Evolutionary conservation across 2,888 invertebrate genomes (phyloP).

Genomic region (Neocrepidodera transversa): DNA sequence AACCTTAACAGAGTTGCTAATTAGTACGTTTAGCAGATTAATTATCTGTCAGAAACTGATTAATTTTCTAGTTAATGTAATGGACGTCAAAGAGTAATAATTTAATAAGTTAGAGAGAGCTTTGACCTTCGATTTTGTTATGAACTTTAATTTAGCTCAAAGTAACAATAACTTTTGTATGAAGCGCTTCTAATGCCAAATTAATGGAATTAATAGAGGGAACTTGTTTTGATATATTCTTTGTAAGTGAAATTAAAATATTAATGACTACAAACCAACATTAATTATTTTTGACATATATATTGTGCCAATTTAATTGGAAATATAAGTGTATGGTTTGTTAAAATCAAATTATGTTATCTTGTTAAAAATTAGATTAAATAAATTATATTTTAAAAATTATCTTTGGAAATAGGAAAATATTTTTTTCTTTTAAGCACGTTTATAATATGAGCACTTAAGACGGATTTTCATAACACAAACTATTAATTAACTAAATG

Average conservation of each 20-base stretch:
- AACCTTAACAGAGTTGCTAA: conserved; percentile 44
- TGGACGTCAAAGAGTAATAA: conserved; percentile 42
- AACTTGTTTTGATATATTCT: conserved; percentile 12
- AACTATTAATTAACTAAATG: too few species aligned
- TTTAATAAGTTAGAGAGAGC: conserved; percentile 39
- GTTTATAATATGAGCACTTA: too few species aligned
- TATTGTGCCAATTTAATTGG: background rate
- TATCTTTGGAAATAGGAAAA: too few species aligned
- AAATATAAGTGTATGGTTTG: background rate
- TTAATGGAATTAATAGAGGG: background rate
- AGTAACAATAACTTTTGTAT: conserved; percentile 21
- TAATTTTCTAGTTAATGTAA: conserved; percentile 44
- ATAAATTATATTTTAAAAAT: too few species aligned
- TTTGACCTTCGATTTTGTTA: conserved; percentile 23
- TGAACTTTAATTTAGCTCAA: background rate
- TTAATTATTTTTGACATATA: conserved; percentile 8
- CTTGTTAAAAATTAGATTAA: too few species aligned
- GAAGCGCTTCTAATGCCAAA: conserved; percentile 6
- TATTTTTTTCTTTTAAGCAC: too few species aligned
- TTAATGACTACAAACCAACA: conserved; percentile 6
- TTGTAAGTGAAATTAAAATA: conserved; percentile 15
- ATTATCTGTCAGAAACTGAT: conserved; percentile 47
- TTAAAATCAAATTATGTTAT: too few species aligned
- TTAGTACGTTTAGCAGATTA: conserved; percentile 45
- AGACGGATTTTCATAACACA: too few species aligned